These are phyloP conservation scores for Tachycineta bicolor DNA, from an alignment of 2,113 vertebrate species.

Conservation along the genomic window DNA sequence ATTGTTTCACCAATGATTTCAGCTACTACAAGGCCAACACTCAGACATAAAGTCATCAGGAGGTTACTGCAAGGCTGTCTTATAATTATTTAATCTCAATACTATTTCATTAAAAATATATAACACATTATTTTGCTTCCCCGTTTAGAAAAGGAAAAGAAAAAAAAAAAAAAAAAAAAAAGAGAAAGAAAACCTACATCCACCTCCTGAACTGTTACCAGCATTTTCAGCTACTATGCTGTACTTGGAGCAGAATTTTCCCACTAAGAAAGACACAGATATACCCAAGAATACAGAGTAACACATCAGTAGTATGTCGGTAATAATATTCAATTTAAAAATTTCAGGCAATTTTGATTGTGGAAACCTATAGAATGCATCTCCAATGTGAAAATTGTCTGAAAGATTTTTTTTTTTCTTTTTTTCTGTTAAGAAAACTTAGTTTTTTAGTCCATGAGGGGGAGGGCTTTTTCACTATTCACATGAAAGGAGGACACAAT, in stretches of 20 bases:
- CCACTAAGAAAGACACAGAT: background rate
- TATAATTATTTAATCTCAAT: slow-evolving; percentile 24
- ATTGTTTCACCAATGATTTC: background rate
- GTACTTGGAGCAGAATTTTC: background rate
- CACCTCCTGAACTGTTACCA: background rate
- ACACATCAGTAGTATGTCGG: background rate
- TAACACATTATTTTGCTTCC: background rate
- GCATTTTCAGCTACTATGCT: background rate
- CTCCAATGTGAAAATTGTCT: background rate
- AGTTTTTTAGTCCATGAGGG: background rate
- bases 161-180: too few species aligned
- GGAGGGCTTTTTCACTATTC: background rate
- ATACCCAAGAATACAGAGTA: background rate
- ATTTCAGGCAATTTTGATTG: background rate
- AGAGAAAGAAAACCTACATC: background rate
- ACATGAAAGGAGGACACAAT: background rate
- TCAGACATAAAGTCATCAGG: background rate
- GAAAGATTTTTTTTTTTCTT: background rate
- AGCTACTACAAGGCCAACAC: background rate
- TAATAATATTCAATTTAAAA: background rate
- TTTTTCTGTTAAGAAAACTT: background rate
- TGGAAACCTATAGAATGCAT: background rate
- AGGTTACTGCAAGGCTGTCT: background rate
- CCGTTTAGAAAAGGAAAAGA: background rate
- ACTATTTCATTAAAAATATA: background rate